phyloP scores from a whole-genome alignment of 2,888 invertebrate genomes.

The Atrina japonica region DNA sequence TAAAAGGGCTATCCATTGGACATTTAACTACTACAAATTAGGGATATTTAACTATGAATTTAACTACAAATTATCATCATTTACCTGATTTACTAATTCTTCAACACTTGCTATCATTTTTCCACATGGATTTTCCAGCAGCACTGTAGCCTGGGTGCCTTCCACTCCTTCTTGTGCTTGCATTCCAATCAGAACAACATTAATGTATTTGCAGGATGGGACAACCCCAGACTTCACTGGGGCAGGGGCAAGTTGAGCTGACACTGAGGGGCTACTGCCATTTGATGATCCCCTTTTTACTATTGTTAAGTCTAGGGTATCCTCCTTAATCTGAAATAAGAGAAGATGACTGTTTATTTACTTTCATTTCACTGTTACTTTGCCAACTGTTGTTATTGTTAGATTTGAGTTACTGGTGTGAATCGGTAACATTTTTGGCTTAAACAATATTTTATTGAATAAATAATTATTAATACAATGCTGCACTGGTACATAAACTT shows the following conservation, averaged over 20 bases:
- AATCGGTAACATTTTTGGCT: too few relatives aligned
- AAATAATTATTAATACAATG: too few relatives aligned
- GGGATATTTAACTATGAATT: too few relatives aligned
- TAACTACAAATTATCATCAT: too few relatives aligned
- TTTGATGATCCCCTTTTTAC: constrained; percentile 82
- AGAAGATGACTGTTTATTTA: background rate
- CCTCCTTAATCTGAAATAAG: constrained; percentile 85
- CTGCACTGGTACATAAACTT: too few relatives aligned
- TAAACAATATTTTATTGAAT: too few relatives aligned
- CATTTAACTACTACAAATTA: too few relatives aligned
- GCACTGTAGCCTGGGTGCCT: constrained; percentile 85
- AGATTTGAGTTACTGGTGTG: too few relatives aligned
- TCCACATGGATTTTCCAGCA: constrained; percentile 85
- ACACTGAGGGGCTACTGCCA: constrained; percentile 8
- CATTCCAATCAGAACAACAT: constrained; percentile 86
- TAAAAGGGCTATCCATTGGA: too few relatives aligned
- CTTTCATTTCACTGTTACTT: too few relatives aligned
- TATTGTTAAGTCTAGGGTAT: constrained; percentile 87
- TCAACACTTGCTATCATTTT: constrained; percentile 49
- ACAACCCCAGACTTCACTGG: constrained; percentile 61
- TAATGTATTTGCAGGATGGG: constrained; percentile 84
- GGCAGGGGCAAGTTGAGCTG: constrained; percentile 56
- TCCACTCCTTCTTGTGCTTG: constrained; percentile 85
- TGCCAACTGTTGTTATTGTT: too few relatives aligned
- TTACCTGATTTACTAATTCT: constrained; percentile 53